Base-by-base conservation (phyloP, 2,888 invertebrate genomes). In the Erannis defoliaria region DNA sequence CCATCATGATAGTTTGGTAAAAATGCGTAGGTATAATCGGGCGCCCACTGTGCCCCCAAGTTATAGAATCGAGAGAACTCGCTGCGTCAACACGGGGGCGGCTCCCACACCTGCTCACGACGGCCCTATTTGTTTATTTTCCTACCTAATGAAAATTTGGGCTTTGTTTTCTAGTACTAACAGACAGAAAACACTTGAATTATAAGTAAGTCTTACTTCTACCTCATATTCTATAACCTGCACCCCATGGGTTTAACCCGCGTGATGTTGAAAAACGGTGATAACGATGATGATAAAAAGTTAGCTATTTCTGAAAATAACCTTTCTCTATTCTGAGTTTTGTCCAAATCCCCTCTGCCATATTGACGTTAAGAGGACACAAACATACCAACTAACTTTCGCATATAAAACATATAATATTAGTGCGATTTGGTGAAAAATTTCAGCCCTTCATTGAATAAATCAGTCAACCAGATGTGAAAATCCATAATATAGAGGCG, bases 91-190 rank as follows among this genome's bases (percentile, higher is more conserved):
- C 57, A 50, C 33, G 33, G 21, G 31, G 26, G 26, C 42, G 42
- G 33, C 19, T 50, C 43, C 10, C 38, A 38, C 57, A 57, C 57
- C 57, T 57, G 57, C 43, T 42, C 26, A 9, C 33, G 50, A 35
- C 50, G 42, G 42, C 31, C 46, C 49, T 57, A 57, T 50, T 50
- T 57, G 57, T 57, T 57, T 57, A 57, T 57, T 57, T 57, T 57
- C 50, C 57, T 57, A 43, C 49, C 33, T 57, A 49, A 57, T 57
- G 57, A 57, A 57, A 50, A 50, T 40, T 33, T 23, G 42, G 26
- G 18, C 19, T 23, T 45, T 35, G 38, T 33, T 21, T 37, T 50
- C 33, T 54, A 54, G 14, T 16, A 43, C 42, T 54, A 43, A 33
- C 43, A 53, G 42, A 43, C 40, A 10, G 42, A 10, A n/a, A 31